Percentiles rank a stretch among this genome's conserved stretches.
Conservation (phyloP, 2,113 vertebrate genomes). For the Gallinago paraguaiae region DNA sequence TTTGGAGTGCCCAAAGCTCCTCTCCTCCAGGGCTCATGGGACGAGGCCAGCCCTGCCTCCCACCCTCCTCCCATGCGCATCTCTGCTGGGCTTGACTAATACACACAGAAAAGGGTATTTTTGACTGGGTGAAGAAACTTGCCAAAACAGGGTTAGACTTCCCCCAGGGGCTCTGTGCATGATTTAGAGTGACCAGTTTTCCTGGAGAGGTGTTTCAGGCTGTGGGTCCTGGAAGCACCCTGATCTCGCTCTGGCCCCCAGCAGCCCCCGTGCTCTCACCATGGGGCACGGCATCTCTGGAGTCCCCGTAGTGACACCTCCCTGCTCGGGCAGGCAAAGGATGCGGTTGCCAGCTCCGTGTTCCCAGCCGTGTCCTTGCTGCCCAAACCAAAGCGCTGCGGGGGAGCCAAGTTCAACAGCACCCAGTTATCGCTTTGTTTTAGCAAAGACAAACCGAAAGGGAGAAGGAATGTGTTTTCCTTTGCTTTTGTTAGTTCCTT, state of each 20-base stretch:
- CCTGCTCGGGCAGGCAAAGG: neutral
- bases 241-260: fast-evolving
- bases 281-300: neutral
- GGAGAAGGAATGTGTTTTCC: neutral
- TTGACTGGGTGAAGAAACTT: neutral
- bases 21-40: fast-evolving
- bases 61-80: fast-evolving
- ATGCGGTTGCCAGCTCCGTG: fast-evolving
- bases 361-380: neutral
- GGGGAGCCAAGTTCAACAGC: neutral
- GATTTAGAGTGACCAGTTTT: neutral
- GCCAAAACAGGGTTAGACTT: neutral
- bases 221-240: neutral
- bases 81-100: neutral
- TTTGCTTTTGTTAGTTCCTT: neutral
- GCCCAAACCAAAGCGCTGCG: neutral
- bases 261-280: fast-evolving
- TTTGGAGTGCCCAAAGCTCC: neutral
- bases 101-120: neutral
- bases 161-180: fast-evolving
- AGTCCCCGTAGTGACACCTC: fast-evolving
- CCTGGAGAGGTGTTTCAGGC: neutral
- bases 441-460: neutral
- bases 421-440: fast-evolving
- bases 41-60: fast-evolving